These are phyloP conservation scores for Hirudinaria manillensis DNA, from an alignment of 2,888 invertebrate genomes.

Conservation along the genomic window DNA sequence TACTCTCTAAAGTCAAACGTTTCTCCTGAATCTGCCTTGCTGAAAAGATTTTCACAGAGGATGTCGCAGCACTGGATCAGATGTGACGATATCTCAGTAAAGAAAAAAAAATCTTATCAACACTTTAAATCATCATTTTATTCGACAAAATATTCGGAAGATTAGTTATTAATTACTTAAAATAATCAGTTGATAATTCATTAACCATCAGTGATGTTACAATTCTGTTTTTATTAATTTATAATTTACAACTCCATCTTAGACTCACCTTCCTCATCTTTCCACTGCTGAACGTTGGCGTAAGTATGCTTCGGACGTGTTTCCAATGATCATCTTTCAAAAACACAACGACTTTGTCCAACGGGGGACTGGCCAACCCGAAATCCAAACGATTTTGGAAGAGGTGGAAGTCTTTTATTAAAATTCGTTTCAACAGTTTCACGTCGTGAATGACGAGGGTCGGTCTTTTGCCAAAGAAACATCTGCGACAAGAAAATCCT, in stretches of 20 bases:
- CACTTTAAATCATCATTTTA: not conserved
- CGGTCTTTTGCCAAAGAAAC: slow-evolving; percentile 46
- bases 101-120: not conserved
- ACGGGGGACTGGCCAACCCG: slow-evolving; percentile 21
- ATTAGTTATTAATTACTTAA: not conserved
- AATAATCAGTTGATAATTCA: too few species aligned
- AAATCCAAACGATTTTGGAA: slow-evolving; percentile 42
- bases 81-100: slow-evolving; percentile 32
- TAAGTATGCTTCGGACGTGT: slow-evolving; percentile 31
- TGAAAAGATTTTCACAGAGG: slow-evolving; percentile 24
- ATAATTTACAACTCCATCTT: not conserved
- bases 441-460: slow-evolving; percentile 53
- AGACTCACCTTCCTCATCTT: slow-evolving; percentile 35
- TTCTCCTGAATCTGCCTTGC: slow-evolving; percentile 27
- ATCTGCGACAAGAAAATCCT: not conserved
- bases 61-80: slow-evolving; percentile 21
- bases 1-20: slow-evolving; percentile 31
- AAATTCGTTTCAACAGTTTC: slow-evolving; percentile 53
- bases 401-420: slow-evolving; percentile 54
- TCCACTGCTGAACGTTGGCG: slow-evolving; percentile 36
- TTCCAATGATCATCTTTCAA: slow-evolving; percentile 36
- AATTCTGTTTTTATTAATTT: too few species aligned
- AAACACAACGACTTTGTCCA: slow-evolving; percentile 29
- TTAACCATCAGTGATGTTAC: too few species aligned
- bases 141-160: not conserved